These are phyloP conservation scores for Ephestia elutella DNA, from an alignment of 1,140 invertebrate species.

Conservation along the genomic window DNA sequence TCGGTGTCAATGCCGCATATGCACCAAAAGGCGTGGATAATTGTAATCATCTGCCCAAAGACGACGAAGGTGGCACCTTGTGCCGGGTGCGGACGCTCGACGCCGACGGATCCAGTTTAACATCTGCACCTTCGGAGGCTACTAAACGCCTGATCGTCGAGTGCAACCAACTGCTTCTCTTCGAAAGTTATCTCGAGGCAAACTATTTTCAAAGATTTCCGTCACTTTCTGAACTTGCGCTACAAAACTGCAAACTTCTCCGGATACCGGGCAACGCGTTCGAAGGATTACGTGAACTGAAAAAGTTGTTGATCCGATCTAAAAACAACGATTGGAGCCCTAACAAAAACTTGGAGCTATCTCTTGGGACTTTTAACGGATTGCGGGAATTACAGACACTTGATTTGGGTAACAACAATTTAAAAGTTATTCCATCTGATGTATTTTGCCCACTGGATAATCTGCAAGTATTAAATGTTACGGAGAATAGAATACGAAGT, in stretches of 20 bases:
- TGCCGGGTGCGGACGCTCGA: slow-evolving; percentile 83
- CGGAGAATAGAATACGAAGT: slow-evolving; percentile 83
- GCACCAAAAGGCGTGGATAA: slow-evolving; percentile 54
- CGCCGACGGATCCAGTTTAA: slow-evolving; percentile 78
- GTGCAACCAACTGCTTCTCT: slow-evolving; percentile 86
- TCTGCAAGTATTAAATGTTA: slow-evolving; percentile 88
- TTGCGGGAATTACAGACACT: slow-evolving; percentile 84
- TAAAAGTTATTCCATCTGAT: slow-evolving; percentile 82
- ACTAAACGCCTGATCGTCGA: slow-evolving; percentile 81
- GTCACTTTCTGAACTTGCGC: slow-evolving; percentile 81
- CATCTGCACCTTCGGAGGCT: slow-evolving; percentile 74
- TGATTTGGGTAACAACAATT: slow-evolving; percentile 87
- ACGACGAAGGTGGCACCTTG: slow-evolving; percentile 73
- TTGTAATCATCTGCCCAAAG: slow-evolving; percentile 39
- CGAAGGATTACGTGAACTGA: slow-evolving; percentile 83
- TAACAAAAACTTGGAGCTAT: slow-evolving; percentile 81
- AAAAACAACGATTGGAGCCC: slow-evolving; percentile 85
- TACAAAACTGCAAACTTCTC: slow-evolving; percentile 87
- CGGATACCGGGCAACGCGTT: slow-evolving; percentile 85
- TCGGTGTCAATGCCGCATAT: slow-evolving; percentile 59
- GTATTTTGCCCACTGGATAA: slow-evolving; percentile 85
- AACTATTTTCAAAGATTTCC: slow-evolving; percentile 84
- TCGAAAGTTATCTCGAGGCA: slow-evolving; percentile 84
- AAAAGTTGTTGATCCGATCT: slow-evolving; percentile 83
- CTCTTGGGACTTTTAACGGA: slow-evolving; percentile 80